Conservation (phyloP, 30 jellyfish, hydroid and myxozoan genomes). For the Pseudorhiza aurosa region DNA sequence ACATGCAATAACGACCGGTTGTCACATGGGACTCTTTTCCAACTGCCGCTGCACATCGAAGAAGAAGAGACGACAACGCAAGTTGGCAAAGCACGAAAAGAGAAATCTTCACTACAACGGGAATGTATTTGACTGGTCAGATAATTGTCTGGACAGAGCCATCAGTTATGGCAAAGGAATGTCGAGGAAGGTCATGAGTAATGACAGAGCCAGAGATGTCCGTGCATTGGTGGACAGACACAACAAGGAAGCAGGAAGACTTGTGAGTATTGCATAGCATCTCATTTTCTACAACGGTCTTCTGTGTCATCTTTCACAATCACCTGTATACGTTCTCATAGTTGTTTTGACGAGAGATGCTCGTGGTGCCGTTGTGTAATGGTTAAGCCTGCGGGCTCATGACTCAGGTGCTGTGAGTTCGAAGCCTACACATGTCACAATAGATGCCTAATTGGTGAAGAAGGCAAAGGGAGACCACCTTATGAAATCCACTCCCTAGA, state of each 20-base stretch:
- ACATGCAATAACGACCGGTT: conserved; percentile 61
- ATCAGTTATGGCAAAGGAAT: conserved; percentile 68
- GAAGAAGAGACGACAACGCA: conserved; percentile 69
- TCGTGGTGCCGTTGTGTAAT: too few species aligned
- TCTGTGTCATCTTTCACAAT: too few species aligned
- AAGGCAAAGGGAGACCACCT: too few species aligned
- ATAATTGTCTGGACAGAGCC: conserved; percentile 67
- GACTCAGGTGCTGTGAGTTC: too few species aligned
- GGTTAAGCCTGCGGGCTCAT: too few species aligned
- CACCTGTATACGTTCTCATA: too few species aligned
- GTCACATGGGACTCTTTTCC: conserved; percentile 60
- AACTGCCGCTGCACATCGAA: conserved; percentile 61
- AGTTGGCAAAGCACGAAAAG: conserved; percentile 59
- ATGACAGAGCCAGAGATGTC: conserved; percentile 69
- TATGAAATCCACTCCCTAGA: too few species aligned
- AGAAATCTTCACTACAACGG: conserved; percentile 62
- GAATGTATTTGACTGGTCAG: conserved; percentile 77
- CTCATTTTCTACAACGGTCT: too few species aligned
- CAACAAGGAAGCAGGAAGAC: conserved; percentile 85
- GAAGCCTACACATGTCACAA: too few species aligned
- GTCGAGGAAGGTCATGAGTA: conserved; percentile 71
- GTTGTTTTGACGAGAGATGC: too few species aligned
- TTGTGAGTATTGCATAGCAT: conserved; percentile 66
- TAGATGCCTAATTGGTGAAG: too few species aligned
- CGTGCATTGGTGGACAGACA: conserved; percentile 68